A percentile compares a stretch with the other conserved stretches of the same genome.
phyloP scores from a whole-genome alignment of 92 coral and sea anemone genomes.

The Porites lobata region DNA sequence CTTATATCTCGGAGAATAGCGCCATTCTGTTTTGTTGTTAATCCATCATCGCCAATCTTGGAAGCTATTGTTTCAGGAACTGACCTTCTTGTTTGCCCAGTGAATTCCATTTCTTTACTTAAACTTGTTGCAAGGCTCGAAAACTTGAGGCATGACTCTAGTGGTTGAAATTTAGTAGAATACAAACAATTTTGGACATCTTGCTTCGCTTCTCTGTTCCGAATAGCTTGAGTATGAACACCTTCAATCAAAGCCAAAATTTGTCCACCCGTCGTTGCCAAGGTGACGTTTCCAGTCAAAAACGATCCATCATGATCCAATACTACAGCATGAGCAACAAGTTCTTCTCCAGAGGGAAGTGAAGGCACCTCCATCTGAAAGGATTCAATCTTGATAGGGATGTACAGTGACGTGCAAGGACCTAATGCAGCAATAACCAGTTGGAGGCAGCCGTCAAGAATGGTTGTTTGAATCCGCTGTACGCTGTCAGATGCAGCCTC shows the following conservation, averaged over 20 bases:
- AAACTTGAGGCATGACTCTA: not conserved
- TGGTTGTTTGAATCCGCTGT: slow-evolving; percentile 63
- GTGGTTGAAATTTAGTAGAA: not conserved
- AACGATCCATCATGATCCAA: not conserved
- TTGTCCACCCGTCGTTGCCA: not conserved
- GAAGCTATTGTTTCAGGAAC: not conserved
- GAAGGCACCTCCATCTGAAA: not conserved
- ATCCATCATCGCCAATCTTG: not conserved
- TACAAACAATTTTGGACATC: not conserved
- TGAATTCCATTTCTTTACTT: not conserved
- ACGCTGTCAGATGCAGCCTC: slow-evolving; percentile 2
- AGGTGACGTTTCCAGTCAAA: not conserved
- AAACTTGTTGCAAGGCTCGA: not conserved
- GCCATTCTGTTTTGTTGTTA: not conserved
- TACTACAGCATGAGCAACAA: not conserved
- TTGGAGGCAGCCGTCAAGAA: slow-evolving; percentile 73
- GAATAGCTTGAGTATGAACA: not conserved
- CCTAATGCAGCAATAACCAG: not conserved
- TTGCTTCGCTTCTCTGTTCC: not conserved
- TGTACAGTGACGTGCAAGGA: not conserved
- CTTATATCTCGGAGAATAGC: not conserved
- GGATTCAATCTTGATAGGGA: not conserved
- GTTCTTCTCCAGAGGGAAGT: not conserved
- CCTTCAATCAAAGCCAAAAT: not conserved
- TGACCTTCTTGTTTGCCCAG: not conserved